Conservation (phyloP, 2,113 vertebrate species). For the Theristicus caerulescens region DNA sequence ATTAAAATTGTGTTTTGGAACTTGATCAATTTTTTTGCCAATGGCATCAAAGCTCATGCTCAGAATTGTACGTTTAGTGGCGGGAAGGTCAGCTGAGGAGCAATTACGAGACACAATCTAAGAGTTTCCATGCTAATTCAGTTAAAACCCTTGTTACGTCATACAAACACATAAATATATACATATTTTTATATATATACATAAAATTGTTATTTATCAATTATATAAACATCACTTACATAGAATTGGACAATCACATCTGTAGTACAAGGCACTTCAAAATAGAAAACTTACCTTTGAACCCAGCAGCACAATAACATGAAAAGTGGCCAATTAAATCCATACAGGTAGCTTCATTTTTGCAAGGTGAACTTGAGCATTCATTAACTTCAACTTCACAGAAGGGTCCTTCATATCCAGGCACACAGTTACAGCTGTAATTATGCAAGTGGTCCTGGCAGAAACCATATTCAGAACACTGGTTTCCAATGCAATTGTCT, state of each 20-base stretch:
- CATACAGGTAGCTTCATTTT: conserved; percentile 74
- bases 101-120: not conserved
- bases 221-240: not conserved
- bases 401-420: conserved; percentile 76
- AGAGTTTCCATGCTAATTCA: not conserved
- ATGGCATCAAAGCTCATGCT: not conserved
- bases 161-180: not conserved
- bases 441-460: conserved; percentile 72
- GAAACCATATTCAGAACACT: conserved; percentile 70
- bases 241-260: not conserved
- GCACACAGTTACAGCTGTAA: conserved; percentile 76
- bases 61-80: not conserved
- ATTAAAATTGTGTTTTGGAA: not conserved
- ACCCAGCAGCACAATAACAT: conserved; percentile 73
- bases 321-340: conserved; percentile 74
- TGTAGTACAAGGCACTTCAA: not conserved
- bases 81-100: not conserved
- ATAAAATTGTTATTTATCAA: not conserved
- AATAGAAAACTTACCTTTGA: conserved; percentile 74
- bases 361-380: conserved; percentile 75
- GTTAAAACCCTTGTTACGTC: not conserved
- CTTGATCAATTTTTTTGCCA: not conserved
- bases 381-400: conserved; percentile 79
- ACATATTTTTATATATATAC: not conserved
- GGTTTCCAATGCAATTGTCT: conserved; percentile 72